A percentile compares a stretch with the other conserved stretches of the same genome.
These are phyloP conservation scores for Ochotona curzoniae DNA, from an alignment of 2,113 vertebrate species.

Conservation along the genomic window DNA sequence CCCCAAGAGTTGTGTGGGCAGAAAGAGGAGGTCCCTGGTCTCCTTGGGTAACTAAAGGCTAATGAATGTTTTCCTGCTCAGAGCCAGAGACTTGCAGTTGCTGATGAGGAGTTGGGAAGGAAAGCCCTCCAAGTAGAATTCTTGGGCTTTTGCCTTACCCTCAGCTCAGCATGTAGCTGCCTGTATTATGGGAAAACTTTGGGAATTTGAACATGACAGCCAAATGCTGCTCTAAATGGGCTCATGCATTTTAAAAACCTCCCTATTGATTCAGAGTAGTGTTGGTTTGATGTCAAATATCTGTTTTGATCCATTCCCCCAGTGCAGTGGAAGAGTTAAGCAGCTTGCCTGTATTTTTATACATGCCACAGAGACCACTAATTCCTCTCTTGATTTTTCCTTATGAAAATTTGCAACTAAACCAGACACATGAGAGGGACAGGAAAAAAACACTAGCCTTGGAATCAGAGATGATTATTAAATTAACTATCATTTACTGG, in stretches of 20 bases:
- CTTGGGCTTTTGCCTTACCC: slow-evolving; percentile 64
- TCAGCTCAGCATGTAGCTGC: slow-evolving; percentile 58
- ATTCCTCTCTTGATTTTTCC: slow-evolving; percentile 13
- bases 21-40: slow-evolving; percentile 58
- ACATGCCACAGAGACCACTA: neutral
- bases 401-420: slow-evolving; percentile 6
- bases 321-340: neutral
- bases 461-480: neutral
- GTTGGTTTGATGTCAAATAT: slow-evolving; percentile 25
- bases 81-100: slow-evolving; percentile 35
- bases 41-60: slow-evolving; percentile 38
- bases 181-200: slow-evolving; percentile 45
- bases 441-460: neutral
- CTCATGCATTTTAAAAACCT: slow-evolving; percentile 5
- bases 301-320: slow-evolving; percentile 30
- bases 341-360: slow-evolving; percentile 27
- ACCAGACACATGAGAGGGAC: neutral
- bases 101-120: neutral
- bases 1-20: slow-evolving; percentile 64
- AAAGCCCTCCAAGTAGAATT: slow-evolving; percentile 56
- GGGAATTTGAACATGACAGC: slow-evolving; percentile 37
- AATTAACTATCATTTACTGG: neutral
- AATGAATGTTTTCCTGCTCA: slow-evolving; percentile 53
- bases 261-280: neutral
- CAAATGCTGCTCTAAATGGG: slow-evolving; percentile 37